phyloP scores from a whole-genome alignment of 2,888 invertebrate genomes.

The Oligia fasciuncula region DNA sequence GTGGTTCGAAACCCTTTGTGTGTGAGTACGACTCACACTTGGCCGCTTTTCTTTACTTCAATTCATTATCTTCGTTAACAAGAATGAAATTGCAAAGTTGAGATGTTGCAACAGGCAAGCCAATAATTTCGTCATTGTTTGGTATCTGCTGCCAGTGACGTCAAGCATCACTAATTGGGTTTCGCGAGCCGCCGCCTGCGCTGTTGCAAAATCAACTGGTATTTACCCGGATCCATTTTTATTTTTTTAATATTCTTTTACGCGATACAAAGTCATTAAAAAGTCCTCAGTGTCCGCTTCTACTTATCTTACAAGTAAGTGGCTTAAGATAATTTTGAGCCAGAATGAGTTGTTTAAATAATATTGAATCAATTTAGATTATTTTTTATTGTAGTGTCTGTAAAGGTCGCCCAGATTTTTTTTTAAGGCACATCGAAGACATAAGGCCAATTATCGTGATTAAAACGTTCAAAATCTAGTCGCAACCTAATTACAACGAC shows the following conservation, averaged over 20 bases:
- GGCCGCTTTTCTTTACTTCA: background rate
- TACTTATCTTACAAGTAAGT: conserved; percentile 32
- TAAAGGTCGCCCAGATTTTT: background rate
- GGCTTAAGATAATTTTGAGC: conserved; percentile 11
- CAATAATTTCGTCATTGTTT: conserved; percentile 25
- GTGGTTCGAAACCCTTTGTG: too few relatives aligned
- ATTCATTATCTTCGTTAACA: background rate
- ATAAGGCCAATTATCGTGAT: too few relatives aligned
- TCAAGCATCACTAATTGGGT: conserved; percentile 26
- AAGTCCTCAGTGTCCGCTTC: conserved; percentile 4
- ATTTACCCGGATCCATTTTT: conserved; percentile 36
- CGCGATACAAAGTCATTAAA: conserved; percentile 34
- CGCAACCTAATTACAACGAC: too few relatives aligned
- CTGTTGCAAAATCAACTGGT: conserved; percentile 30
- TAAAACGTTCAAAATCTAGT: too few relatives aligned
- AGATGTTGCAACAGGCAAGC: background rate
- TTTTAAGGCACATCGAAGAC: background rate
- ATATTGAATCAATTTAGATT: conserved; percentile 24
- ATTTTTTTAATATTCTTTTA: conserved; percentile 13
- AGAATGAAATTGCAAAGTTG: background rate
- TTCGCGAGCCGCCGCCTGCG: background rate
- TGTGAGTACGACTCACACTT: too few relatives aligned
- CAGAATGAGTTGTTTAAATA: conserved; percentile 13
- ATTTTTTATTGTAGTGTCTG: background rate
- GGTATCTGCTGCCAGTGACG: conserved; percentile 1